A percentile compares a stretch with the other conserved stretches of the same genome.
These are phyloP conservation scores for Elephantulus edwardii DNA, from an alignment of 2,113 vertebrate genomes.

Conservation along the genomic window DNA sequence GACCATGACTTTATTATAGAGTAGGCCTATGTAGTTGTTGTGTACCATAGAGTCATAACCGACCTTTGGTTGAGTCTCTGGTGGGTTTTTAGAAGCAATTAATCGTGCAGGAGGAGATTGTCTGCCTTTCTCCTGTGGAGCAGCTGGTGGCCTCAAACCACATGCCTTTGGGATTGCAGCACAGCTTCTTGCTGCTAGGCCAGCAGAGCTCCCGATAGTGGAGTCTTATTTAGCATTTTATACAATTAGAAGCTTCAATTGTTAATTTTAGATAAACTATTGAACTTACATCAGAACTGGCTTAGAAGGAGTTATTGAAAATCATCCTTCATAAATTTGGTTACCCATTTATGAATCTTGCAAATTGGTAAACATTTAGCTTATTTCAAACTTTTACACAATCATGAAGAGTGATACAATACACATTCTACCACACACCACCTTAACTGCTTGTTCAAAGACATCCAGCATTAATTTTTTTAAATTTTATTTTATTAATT, in stretches of 20 bases:
- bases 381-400: neutral
- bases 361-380: no score
- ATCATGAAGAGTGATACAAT: neutral
- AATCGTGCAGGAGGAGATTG: no score
- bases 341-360: neutral
- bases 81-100: no score
- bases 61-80: no score
- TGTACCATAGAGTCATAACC: no score
- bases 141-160: no score
- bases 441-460: neutral
- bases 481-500: neutral
- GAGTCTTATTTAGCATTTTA: neutral
- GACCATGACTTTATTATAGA: no score
- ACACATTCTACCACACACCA: neutral
- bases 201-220: no score
- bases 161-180: no score
- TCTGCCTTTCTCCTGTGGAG: no score
- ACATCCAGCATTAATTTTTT: neutral
- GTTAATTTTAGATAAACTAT: neutral
- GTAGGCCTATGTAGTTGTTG: no score
- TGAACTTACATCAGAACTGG: neutral
- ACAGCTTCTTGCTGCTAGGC: no score
- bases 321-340: neutral
- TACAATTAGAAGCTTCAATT: neutral
- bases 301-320: neutral